These are phyloP conservation scores for Decapterus maruadsi DNA, from an alignment of 2,797 vertebrate genomes.

Conservation along the genomic window DNA sequence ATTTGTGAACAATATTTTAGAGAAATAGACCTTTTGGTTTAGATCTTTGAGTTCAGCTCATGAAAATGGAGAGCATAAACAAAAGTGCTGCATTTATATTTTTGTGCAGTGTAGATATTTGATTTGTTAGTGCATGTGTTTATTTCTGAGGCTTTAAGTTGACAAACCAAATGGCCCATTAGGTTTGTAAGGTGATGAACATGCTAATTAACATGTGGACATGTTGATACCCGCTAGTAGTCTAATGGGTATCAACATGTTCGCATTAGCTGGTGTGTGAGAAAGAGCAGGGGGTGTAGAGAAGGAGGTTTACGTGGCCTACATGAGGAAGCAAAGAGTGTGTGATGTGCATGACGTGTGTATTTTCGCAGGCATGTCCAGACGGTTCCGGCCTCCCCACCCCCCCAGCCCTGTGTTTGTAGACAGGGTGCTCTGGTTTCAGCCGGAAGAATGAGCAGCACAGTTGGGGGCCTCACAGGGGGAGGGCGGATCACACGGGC, in stretches of 20 bases:
- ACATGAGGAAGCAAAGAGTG: neutral
- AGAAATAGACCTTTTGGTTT: too few relatives aligned
- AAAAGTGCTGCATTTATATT: too few relatives aligned
- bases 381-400: constrained; percentile 53
- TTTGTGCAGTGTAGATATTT: neutral
- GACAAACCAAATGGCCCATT: neutral
- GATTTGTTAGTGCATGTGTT: neutral
- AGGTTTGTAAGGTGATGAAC: too few relatives aligned
- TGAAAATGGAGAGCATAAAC: too few relatives aligned
- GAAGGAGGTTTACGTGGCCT: neutral
- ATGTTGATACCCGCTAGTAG: too few relatives aligned
- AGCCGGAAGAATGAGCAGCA: constrained; percentile 69
- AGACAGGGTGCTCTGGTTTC: constrained; percentile 62
- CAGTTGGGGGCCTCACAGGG: constrained; percentile 57
- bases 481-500: constrained; percentile 32
- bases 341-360: constrained; percentile 12
- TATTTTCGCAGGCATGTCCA: constrained; percentile 57
- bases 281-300: neutral
- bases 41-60: too few relatives aligned
- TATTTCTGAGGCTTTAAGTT: neutral
- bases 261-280: neutral
- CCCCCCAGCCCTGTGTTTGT: constrained; percentile 25
- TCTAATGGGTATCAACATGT: neutral
- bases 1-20: too few relatives aligned
- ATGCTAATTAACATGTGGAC: too few relatives aligned